A percentile compares a stretch with the other conserved stretches of the same genome.
Conservation (phyloP, 1,140 invertebrate genomes). For the Mizuhopecten yessoensis region DNA sequence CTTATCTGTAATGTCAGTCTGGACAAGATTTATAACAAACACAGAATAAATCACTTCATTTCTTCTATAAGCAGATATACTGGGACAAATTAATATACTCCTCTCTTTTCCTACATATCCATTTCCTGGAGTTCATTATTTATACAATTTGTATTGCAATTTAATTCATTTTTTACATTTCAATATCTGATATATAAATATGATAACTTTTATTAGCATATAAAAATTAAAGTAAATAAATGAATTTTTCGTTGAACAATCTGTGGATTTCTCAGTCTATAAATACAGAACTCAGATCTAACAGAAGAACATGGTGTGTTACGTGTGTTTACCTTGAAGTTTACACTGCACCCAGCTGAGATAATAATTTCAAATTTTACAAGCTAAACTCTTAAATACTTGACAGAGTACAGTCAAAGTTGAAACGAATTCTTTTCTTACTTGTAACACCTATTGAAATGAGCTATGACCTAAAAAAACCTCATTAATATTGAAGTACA, state of each 20-base stretch:
- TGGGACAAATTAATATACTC: no score
- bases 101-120: no score
- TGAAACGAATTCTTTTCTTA: constrained; percentile 17
- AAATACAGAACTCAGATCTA: no score
- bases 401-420: neutral
- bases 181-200: neutral
- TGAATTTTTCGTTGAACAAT: no score
- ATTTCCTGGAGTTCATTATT: neutral
- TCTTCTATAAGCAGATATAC: neutral
- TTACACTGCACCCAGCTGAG: constrained; percentile 23
- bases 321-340: neutral
- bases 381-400: neutral
- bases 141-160: neutral
- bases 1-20: neutral
- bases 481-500: neutral
- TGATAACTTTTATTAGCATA: neutral
- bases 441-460: neutral
- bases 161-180: neutral
- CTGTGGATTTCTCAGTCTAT: no score
- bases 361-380: constrained; percentile 36
- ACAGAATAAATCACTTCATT: constrained; percentile 8
- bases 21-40: neutral
- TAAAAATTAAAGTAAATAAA: no score
- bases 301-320: neutral
- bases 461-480: neutral